phyloP scores from a whole-genome alignment of 2,113 vertebrate genomes.

The Psilopsiagon aurifrons region DNA sequence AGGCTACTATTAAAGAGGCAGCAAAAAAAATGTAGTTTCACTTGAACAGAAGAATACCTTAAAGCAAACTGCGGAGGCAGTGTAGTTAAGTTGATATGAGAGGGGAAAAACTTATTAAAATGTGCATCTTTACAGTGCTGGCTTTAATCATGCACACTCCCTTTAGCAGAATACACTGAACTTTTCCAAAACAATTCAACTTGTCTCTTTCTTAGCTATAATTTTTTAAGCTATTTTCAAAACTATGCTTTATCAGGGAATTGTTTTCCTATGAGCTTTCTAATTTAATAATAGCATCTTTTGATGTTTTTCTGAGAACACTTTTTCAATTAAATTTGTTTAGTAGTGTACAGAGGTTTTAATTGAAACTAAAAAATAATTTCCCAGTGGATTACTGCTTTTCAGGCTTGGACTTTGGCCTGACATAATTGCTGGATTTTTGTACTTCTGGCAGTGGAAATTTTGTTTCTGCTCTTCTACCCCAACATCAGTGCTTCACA shows the following conservation, averaged over 20 bases:
- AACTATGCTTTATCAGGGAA: neutral
- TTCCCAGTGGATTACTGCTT: neutral
- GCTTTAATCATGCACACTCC: accelerated
- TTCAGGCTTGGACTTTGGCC: neutral
- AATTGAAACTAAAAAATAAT: neutral
- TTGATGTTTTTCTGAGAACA: neutral
- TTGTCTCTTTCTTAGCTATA: neutral
- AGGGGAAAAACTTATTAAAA: neutral
- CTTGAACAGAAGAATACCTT: neutral
- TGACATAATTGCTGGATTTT: neutral
- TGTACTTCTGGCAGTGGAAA: neutral
- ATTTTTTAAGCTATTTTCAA: neutral
- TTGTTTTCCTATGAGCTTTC: neutral
- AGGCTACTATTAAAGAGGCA: neutral
- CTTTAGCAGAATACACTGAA: neutral
- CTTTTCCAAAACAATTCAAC: neutral
- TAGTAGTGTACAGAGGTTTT: neutral
- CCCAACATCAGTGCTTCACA: accelerated
- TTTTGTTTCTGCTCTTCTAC: neutral
- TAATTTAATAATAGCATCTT: neutral
- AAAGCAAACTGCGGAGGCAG: neutral
- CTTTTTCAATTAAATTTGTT: neutral
- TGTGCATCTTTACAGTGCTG: accelerated
- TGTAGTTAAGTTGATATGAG: neutral
- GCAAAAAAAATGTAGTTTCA: neutral